Evolutionary conservation across 1,140 invertebrate species (phyloP).

Genomic region (Apis cerana): DNA sequence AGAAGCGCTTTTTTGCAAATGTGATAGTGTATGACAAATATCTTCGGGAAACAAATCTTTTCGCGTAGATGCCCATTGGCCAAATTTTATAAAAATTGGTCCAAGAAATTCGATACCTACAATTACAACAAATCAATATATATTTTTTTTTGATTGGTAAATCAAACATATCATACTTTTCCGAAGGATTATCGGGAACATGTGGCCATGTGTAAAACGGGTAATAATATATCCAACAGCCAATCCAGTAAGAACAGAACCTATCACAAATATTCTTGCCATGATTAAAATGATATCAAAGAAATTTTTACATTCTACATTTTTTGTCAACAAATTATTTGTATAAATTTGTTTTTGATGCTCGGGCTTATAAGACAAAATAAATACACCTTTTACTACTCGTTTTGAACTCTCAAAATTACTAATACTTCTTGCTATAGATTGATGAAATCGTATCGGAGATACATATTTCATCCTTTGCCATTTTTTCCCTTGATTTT

Average conservation of each 20-base stretch:
- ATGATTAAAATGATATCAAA: slow-evolving; percentile 41
- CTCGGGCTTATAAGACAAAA: slow-evolving; percentile 19
- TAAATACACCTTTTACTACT: slow-evolving; percentile 13
- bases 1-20: slow-evolving; percentile 74
- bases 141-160: not conserved
- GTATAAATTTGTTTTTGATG: not conserved
- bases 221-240: slow-evolving; percentile 49
- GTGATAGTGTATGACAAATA: slow-evolving; percentile 76
- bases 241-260: slow-evolving; percentile 37
- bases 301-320: not conserved
- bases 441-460: slow-evolving; percentile 10
- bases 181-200: slow-evolving; percentile 39
- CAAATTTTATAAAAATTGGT: slow-evolving; percentile 82
- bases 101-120: slow-evolving; percentile 78
- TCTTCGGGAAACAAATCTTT: slow-evolving; percentile 79
- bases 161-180: slow-evolving; percentile 60
- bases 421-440: not conserved
- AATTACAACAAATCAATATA: not conserved
- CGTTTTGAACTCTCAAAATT: not conserved
- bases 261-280: slow-evolving; percentile 53
- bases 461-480: not conserved
- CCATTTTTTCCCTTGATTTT: slow-evolving; percentile 3
- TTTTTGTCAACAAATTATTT: not conserved
- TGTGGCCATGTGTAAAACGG: slow-evolving; percentile 23
- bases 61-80: slow-evolving; percentile 81